Evolutionary conservation across 2,113 vertebrate species (phyloP).

Genomic region (Erpornis zantholeuca): DNA sequence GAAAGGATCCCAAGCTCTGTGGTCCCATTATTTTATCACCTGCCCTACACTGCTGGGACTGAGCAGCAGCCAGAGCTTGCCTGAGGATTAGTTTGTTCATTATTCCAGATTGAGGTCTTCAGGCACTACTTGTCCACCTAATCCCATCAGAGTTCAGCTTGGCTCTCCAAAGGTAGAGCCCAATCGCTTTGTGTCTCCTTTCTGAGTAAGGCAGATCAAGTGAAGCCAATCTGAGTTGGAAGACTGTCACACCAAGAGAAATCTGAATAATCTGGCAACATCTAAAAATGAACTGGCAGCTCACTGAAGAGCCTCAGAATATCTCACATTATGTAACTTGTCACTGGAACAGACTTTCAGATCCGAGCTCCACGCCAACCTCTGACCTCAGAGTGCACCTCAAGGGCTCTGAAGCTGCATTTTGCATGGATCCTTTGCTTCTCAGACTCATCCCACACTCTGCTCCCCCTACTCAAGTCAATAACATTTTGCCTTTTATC

Average conservation of each 20-base stretch:
- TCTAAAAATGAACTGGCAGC: conserved; percentile 23
- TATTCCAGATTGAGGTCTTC: not conserved
- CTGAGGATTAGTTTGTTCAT: not conserved
- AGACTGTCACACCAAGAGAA: not conserved
- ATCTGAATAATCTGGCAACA: conserved; percentile 9
- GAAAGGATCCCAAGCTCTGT: not conserved
- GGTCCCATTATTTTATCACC: not conserved
- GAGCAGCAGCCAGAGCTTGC: not conserved
- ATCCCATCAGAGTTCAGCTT: not conserved
- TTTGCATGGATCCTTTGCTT: not conserved
- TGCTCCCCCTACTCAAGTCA: not conserved
- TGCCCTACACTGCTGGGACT: not conserved
- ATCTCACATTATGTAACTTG: not conserved
- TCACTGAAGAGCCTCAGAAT: not conserved
- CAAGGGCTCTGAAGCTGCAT: not conserved
- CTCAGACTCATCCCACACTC: not conserved
- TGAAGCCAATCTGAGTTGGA: not conserved
- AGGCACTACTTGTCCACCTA: not conserved
- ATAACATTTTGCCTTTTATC: not conserved
- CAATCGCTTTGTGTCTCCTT: not conserved
- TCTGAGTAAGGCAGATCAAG: not conserved
- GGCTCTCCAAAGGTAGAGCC: not conserved
- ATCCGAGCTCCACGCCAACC: not conserved
- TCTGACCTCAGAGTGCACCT: not conserved
- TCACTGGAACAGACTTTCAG: not conserved